phyloP scores from a whole-genome alignment of 2,797 vertebrate species.

The Microhierax caerulescens region DNA sequence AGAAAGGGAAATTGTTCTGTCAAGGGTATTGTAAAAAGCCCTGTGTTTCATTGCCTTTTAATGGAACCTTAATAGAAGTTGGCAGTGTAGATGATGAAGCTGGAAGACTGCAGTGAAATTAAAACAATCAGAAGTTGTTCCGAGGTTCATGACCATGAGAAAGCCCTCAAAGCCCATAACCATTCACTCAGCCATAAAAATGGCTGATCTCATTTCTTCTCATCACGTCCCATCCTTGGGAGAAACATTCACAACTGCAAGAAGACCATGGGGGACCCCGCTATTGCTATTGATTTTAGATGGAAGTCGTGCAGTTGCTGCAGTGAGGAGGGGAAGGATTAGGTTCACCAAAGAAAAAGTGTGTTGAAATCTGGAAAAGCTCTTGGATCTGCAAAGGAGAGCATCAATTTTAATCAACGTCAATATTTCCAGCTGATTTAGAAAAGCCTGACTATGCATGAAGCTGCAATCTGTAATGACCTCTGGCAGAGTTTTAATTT shows the following conservation, averaged over 20 bases:
- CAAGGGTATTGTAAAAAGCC: constrained; percentile 58
- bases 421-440: background rate
- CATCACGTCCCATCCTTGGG: background rate
- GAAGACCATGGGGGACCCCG: background rate
- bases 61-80: constrained; percentile 58
- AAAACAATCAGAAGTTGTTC: constrained; percentile 57
- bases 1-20: constrained; percentile 47
- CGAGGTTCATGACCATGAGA: constrained; percentile 33
- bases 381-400: background rate
- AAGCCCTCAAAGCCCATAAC: background rate
- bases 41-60: constrained; percentile 60
- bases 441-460: constrained; percentile 13
- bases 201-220: constrained; percentile 43
- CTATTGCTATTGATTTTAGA: background rate
- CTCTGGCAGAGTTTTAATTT: constrained; percentile 38
- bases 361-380: background rate
- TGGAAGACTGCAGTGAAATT: constrained; percentile 56
- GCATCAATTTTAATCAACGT: constrained; percentile 26
- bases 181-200: background rate
- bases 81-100: constrained; percentile 45
- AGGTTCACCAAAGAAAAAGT: background rate
- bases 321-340: background rate
- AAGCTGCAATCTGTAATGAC: background rate
- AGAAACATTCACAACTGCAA: background rate
- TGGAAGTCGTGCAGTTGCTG: background rate